Conservation (phyloP, 92 coral and sea anemone genomes). For the Porites cylindrica region DNA sequence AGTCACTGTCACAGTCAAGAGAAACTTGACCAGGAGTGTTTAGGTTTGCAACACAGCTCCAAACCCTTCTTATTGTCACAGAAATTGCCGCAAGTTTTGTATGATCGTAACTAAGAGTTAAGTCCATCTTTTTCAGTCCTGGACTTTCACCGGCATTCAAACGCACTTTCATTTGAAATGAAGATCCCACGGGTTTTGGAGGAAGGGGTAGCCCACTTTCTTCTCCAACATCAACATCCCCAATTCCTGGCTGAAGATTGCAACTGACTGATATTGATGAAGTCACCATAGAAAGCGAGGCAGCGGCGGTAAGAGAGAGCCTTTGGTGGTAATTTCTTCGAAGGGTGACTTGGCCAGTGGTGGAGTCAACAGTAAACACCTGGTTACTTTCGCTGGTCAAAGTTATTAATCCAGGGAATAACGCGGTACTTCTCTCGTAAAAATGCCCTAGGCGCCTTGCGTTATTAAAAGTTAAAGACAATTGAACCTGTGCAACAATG, state of each 20-base stretch:
- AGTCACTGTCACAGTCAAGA: slow-evolving; percentile 40
- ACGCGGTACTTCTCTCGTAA: slow-evolving; percentile 31
- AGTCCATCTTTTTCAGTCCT: slow-evolving; percentile 39
- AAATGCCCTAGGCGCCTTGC: slow-evolving; percentile 47
- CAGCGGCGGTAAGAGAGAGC: slow-evolving; percentile 51
- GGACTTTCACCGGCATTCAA: slow-evolving; percentile 45
- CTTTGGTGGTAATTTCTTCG: slow-evolving; percentile 49
- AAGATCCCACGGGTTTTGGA: slow-evolving; percentile 30
- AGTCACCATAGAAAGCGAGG: slow-evolving; percentile 45
- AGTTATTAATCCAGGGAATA: slow-evolving; percentile 61
- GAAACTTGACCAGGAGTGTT: slow-evolving; percentile 50
- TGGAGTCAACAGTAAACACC: slow-evolving; percentile 53
- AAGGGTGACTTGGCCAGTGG: slow-evolving; percentile 58
- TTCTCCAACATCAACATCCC: slow-evolving; percentile 62
- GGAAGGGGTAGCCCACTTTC: slow-evolving; percentile 50
- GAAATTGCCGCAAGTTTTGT: slow-evolving; percentile 18
- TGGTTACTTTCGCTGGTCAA: slow-evolving; percentile 45
- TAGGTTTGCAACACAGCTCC: slow-evolving; percentile 42
- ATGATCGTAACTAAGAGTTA: slow-evolving; percentile 42
- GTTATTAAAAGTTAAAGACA: slow-evolving; percentile 49
- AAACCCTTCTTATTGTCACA: slow-evolving; percentile 28
- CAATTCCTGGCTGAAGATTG: slow-evolving; percentile 53
- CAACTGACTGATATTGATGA: slow-evolving; percentile 38
- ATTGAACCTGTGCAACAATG: slow-evolving; percentile 48
- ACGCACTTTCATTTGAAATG: slow-evolving; percentile 33